Conservation (phyloP, 2,113 vertebrate genomes). For the Callocephalon fimbriatum region DNA sequence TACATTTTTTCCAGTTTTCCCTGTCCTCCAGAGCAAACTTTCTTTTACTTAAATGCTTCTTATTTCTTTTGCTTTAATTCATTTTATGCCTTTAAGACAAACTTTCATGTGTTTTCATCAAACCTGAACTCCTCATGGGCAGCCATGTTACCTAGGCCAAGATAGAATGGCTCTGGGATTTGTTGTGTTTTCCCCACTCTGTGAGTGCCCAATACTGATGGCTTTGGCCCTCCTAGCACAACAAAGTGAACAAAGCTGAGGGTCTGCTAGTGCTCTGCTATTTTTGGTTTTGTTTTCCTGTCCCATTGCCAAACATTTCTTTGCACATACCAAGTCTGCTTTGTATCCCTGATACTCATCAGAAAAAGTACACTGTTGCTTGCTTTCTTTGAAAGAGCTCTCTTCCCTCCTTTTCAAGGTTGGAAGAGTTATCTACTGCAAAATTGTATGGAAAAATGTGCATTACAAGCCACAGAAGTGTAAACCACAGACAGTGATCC, state of each 20-base stretch:
- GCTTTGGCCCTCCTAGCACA: background rate
- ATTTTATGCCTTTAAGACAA: background rate
- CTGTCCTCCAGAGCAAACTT: background rate
- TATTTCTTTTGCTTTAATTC: background rate
- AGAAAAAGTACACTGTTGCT: background rate
- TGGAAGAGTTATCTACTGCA: background rate
- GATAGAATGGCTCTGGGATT: background rate
- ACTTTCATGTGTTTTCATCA: background rate
- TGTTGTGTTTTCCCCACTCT: background rate
- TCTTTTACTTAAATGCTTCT: background rate
- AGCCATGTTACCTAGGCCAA: background rate
- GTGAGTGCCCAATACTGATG: fast-evolving
- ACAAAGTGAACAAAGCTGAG: background rate
- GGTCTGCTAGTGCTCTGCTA: background rate
- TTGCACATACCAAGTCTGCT: background rate
- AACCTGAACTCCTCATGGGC: background rate
- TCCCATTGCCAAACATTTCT: background rate
- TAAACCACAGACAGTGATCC: background rate
- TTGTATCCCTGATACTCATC: background rate
- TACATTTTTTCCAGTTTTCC: background rate
- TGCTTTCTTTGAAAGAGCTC: background rate
- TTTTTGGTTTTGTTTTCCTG: background rate
- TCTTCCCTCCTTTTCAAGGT: background rate
- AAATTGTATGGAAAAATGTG: background rate
- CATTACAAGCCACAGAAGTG: background rate